phyloP scores from a whole-genome alignment of 2,888 invertebrate species.

The Anthophora plumipes region DNA sequence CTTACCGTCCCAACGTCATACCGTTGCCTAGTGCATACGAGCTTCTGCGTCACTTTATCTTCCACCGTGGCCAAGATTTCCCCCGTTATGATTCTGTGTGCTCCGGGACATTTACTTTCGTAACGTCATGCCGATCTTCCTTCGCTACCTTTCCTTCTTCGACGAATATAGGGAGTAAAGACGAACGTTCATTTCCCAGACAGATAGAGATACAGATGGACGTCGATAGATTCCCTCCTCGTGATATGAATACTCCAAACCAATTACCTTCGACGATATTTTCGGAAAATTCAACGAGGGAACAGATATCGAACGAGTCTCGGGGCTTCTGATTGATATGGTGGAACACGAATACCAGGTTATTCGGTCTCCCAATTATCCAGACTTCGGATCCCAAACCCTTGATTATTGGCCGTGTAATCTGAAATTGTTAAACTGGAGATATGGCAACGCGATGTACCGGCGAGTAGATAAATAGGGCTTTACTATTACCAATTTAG shows the following conservation, averaged over 20 bases:
- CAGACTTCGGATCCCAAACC: constrained; percentile 1
- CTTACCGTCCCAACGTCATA: constrained; percentile 23
- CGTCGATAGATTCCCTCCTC: no score
- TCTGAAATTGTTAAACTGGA: constrained; percentile 13
- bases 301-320: neutral
- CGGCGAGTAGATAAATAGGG: neutral
- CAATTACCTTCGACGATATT: no score
- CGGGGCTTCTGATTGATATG: neutral
- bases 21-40: neutral
- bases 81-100: neutral
- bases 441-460: neutral
- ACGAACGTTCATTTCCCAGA: neutral
- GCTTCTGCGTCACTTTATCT: constrained; percentile 15
- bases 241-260: no score
- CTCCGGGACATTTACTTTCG: neutral
- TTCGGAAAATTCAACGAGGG: no score
- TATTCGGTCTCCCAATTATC: constrained; percentile 5
- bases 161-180: neutral
- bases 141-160: neutral
- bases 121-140: neutral
- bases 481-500: neutral
- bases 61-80: neutral
- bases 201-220: no score
- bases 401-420: neutral
- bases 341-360: neutral